These are phyloP conservation scores for Saccopteryx bilineata DNA, from an alignment of 2,113 vertebrate genomes.

Conservation along the genomic window DNA sequence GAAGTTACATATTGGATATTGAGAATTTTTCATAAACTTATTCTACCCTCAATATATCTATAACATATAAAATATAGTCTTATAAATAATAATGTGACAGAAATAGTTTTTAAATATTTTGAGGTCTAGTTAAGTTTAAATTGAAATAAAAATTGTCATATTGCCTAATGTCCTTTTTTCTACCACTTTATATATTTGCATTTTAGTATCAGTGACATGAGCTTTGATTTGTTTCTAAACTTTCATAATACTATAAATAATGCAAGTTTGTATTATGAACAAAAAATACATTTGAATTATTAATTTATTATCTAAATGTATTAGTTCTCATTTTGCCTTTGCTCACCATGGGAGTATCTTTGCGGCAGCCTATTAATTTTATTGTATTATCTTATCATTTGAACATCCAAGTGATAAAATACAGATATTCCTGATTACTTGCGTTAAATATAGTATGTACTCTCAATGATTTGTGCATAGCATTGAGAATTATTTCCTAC, in stretches of 20 bases:
- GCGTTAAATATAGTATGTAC: not conserved
- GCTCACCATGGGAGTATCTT: not conserved
- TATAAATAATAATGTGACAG: not conserved
- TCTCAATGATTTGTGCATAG: not conserved
- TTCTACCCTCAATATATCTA: not conserved
- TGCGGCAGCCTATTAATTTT: not conserved
- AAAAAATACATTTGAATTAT: slow-evolving; percentile 19
- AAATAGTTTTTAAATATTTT: slow-evolving; percentile 7
- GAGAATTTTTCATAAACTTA: slow-evolving; percentile 28
- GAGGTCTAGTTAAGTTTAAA: slow-evolving; percentile 17
- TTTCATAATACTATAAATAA: slow-evolving; percentile 5
- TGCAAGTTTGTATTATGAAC: not conserved
- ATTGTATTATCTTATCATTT: slow-evolving; percentile 22
- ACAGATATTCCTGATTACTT: not conserved
- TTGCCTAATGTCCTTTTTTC: not conserved
- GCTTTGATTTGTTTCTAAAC: not conserved
- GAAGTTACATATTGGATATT: not conserved
- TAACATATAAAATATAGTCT: not conserved
- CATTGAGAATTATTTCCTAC: not conserved
- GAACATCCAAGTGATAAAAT: not conserved
- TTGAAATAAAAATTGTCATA: not conserved
- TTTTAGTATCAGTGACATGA: not conserved
- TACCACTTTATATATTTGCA: not conserved
- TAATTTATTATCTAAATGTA: slow-evolving; percentile 19
- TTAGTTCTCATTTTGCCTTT: not conserved